These are phyloP conservation scores for Pempheris klunzingeri DNA, from an alignment of 2,797 vertebrate species.

Conservation along the genomic window DNA sequence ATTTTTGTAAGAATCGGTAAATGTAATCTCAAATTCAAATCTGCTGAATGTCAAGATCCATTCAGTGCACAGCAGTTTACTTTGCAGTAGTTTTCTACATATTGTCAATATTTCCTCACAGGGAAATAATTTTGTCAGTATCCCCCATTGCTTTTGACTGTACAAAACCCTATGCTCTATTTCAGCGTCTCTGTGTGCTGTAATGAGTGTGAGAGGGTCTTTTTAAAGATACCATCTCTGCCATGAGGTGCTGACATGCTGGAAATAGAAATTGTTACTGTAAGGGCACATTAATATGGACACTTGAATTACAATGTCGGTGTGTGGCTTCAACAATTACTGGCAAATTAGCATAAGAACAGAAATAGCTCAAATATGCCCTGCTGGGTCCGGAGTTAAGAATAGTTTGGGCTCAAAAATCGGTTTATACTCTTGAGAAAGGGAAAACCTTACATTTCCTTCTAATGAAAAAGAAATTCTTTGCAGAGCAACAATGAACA, in stretches of 20 bases:
- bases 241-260: conserved; percentile 77
- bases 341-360: conserved; percentile 81
- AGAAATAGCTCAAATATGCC: conserved; percentile 77
- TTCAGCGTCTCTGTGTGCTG: conserved; percentile 48
- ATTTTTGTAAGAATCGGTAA: conserved; percentile 1
- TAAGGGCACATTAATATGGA: conserved; percentile 80
- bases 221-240: conserved; percentile 77
- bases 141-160: conserved; percentile 32
- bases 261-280: conserved; percentile 78
- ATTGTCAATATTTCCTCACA: conserved; percentile 58
- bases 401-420: conserved; percentile 70
- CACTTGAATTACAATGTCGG: conserved; percentile 75
- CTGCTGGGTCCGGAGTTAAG: conserved; percentile 71
- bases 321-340: conserved; percentile 79
- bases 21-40: conserved; percentile 42
- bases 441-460: conserved; percentile 39
- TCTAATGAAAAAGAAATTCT: conserved; percentile 48
- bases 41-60: conserved; percentile 40
- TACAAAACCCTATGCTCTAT: conserved; percentile 57
- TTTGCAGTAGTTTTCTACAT: conserved; percentile 33
- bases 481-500: no score
- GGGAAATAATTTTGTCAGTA: conserved; percentile 52
- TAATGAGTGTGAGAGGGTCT: conserved; percentile 67
- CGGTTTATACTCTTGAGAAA: conserved; percentile 55
- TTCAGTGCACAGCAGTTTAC: conserved; percentile 34